Base-by-base conservation (phyloP, 2,797 vertebrate species). In the Coracias cyanogaster region DNA sequence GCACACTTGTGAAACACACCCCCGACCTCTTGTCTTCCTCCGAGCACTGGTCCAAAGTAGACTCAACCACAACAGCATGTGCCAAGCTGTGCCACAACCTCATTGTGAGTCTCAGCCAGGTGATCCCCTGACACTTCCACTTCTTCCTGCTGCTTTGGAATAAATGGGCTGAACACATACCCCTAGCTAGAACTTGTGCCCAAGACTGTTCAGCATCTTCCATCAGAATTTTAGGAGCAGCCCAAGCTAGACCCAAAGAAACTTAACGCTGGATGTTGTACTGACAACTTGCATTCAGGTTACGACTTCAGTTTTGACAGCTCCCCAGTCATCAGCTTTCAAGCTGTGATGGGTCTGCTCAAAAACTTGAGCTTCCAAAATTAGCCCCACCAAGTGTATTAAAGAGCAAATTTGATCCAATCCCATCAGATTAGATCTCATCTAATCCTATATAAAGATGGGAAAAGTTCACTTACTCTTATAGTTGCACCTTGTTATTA, bases 381-480 rank as follows among this genome's bases (percentile, higher is more conserved):
- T 76, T 17, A 73, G 85, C 43, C 54, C 62, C 37, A 46, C 28
- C 2, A 5, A 89, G 55, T 22, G 12, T 3, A 39, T 94, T 45
- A 80, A 86, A 52, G 22, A 89, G 16, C 72, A 96, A 77, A 95
- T 81, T 46, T 84, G 62, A 70, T 81, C 76, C 84, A 67, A 89
- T 96, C 49, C 78, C 15, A 62, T 79, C 49, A 49, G 41, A 80
- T 57, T 70, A 71, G 33, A 82, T 71, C 10, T 54, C n/a, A 39
- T 46, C n/a, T 91, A 96, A 85, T 85, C 12, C 51, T 21, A 26
- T 6, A 60, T 16, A 85, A 94, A 82, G 10, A 22, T 2, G 4
- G 65, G 21, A 49, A 77, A 88, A 62, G 29, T 54, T 61, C 67
- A 85, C 48, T 72, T 33, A 58, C 28, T 79, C 20, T 12, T 51